Percentiles rank a stretch among this genome's conserved stretches.
Evolutionary conservation across 23 tunicate genomes (phyloP).

Genomic region (Halocynthia roretzi): DNA sequence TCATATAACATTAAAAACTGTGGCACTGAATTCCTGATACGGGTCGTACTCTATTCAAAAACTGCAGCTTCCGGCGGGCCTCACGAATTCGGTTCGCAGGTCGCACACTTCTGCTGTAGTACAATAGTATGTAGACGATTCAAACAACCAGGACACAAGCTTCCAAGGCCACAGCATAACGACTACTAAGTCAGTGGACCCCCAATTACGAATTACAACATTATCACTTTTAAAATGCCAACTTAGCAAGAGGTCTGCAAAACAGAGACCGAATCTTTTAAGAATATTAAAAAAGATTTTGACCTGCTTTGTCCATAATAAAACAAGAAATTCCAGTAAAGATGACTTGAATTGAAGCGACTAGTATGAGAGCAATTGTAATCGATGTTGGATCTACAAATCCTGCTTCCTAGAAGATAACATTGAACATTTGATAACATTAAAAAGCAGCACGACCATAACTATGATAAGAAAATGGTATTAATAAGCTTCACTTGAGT

Average conservation of each 20-base stretch:
- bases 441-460: no score
- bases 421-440: not conserved
- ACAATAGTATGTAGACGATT: no score
- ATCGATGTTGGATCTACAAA: constrained; percentile 41
- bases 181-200: not conserved
- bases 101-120: no score
- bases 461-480: no score
- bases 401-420: constrained; percentile 61
- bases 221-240: not conserved
- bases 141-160: not conserved
- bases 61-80: no score
- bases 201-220: not conserved
- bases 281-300: not conserved
- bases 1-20: no score
- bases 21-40: no score
- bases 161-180: not conserved
- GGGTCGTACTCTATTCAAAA: no score
- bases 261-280: not conserved
- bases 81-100: no score
- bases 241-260: not conserved
- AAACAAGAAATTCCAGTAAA: constrained; percentile 51
- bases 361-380: constrained; percentile 28
- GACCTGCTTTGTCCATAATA: constrained; percentile 60
- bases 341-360: constrained; percentile 59
- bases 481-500: no score